A percentile compares a stretch with the other conserved stretches of the same genome.
phyloP scores from a whole-genome alignment of 2,113 vertebrate species.

The Penelope pileata region DNA sequence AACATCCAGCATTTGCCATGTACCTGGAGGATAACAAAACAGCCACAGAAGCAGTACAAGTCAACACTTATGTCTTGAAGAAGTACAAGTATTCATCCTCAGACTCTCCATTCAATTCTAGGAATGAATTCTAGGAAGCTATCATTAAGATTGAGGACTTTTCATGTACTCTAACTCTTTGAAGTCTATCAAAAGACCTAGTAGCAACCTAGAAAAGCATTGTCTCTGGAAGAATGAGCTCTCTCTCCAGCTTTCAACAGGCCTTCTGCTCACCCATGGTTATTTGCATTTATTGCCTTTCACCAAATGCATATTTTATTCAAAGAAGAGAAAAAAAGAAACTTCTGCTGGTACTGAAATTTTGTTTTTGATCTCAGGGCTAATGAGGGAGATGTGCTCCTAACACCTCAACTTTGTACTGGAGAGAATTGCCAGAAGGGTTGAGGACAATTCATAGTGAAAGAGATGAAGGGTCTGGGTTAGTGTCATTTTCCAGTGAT shows the following conservation, averaged over 20 bases:
- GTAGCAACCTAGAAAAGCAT: neutral
- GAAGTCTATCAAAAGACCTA: constrained; percentile 6
- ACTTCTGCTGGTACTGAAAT: constrained; percentile 2
- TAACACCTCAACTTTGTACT: neutral
- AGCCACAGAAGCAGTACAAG: neutral
- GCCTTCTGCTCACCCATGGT: neutral
- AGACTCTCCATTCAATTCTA: neutral
- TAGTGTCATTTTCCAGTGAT: neutral
- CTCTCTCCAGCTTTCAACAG: neutral
- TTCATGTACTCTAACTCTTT: neutral
- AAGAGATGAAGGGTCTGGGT: neutral
- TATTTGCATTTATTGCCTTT: neutral
- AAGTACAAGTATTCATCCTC: neutral
- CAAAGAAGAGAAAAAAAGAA: constrained; percentile 25
- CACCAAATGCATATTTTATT: constrained; percentile 23
- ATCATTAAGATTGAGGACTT: neutral
- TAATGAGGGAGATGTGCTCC: constrained; percentile 13
- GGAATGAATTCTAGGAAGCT: neutral
- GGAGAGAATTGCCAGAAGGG: neutral
- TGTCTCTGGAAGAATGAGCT: neutral
- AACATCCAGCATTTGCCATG: neutral
- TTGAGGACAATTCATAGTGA: neutral
- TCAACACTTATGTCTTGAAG: neutral
- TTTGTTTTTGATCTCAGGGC: neutral
- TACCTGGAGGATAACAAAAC: neutral